Evolutionary conservation across 1,140 invertebrate genomes (phyloP).

Genomic region (Orius insidiosus): DNA sequence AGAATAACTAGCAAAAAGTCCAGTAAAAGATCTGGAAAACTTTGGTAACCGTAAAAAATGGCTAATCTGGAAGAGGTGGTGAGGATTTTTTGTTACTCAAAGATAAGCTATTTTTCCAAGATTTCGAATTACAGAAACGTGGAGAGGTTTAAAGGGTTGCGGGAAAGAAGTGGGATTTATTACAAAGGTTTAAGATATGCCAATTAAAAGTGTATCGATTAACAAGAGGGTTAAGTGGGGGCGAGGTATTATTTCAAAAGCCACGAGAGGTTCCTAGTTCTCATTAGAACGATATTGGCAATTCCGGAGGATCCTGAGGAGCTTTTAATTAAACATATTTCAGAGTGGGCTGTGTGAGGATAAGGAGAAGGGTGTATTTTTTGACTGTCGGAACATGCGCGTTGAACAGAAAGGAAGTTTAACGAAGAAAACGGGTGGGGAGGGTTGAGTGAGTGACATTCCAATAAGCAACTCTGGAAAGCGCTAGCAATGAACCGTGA

Average conservation of each 20-base stretch:
- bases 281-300: constrained; percentile 10
- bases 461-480: constrained; percentile 17
- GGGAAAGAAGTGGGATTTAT: constrained; percentile 7
- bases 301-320: constrained; percentile 8
- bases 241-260: constrained; percentile 8
- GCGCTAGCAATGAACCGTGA: constrained; percentile 16
- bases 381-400: constrained; percentile 6
- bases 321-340: constrained; percentile 16
- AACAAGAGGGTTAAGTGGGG: background rate
- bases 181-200: constrained; percentile 9
- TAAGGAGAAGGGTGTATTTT: constrained; percentile 3
- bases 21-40: too few relatives aligned
- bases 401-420: background rate
- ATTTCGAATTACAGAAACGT: background rate
- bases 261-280: constrained; percentile 8
- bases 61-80: too few relatives aligned
- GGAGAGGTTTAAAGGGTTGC: constrained; percentile 4
- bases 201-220: constrained; percentile 16
- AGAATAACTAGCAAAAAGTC: too few relatives aligned
- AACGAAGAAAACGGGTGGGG: background rate
- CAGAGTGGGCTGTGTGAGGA: constrained; percentile 1
- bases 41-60: too few relatives aligned
- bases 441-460: constrained; percentile 13
- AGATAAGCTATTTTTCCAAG: background rate
- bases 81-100: too few relatives aligned